phyloP scores from a whole-genome alignment of 2,888 invertebrate species.

The Stenolophus ochropezus region DNA sequence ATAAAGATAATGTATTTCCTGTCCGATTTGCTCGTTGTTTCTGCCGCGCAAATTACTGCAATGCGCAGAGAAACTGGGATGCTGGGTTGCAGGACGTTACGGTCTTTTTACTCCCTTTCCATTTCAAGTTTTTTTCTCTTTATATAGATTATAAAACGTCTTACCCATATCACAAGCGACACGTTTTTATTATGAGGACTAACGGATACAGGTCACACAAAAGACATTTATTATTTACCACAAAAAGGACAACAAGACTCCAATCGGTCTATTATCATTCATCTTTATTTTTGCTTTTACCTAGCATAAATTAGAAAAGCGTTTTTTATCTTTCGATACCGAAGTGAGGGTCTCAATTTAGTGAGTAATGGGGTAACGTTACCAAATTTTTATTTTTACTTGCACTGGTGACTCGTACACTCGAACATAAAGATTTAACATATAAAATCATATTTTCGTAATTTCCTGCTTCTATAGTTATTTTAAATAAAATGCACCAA shows the following conservation, averaged over 20 bases:
- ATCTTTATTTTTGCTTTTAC: too few species aligned
- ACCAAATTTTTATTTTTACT: too few species aligned
- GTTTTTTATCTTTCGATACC: too few species aligned
- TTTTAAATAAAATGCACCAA: too few species aligned
- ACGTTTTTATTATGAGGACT: background rate
- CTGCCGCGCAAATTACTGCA: background rate
- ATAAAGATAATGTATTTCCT: background rate
- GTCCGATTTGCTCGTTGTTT: background rate
- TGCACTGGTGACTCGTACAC: too few species aligned
- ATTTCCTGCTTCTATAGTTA: too few species aligned
- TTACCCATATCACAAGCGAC: background rate
- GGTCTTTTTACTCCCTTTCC: background rate
- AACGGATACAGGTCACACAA: background rate
- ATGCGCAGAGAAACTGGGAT: background rate
- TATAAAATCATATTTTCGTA: too few species aligned
- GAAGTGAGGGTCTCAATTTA: too few species aligned
- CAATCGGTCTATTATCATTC: background rate
- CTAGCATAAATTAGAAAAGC: too few species aligned
- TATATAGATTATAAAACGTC: background rate
- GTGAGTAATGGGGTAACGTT: too few species aligned
- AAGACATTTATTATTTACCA: background rate
- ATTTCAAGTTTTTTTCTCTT: background rate
- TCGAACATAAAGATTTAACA: too few species aligned
- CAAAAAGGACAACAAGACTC: background rate
- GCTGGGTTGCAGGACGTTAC: background rate